Base-by-base conservation (phyloP, 1,140 invertebrate genomes). In the Aradophagus sp. region DNA sequence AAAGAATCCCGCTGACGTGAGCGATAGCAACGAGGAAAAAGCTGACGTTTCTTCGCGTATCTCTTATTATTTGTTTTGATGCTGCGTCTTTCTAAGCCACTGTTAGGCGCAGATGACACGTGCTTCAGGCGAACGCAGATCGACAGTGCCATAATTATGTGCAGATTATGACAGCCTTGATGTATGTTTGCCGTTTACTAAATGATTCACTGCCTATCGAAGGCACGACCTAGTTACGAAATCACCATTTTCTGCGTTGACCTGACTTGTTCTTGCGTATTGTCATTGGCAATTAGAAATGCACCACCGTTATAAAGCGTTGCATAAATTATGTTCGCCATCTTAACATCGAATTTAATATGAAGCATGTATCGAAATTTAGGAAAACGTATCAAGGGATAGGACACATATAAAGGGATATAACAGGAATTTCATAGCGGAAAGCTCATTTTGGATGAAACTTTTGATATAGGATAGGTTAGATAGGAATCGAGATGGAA, bases 221-320 rank as follows among this genome's bases (percentile, higher is more conserved):
- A 82, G 77, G 75, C 77, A 62, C 77, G 79, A 82, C 80, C 80
- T 76, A 82, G 53, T 80, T 82, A 80, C 71, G 55, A 73, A 73
- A 73, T 31, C 12, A 34, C n/a, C 53, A 34, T 69, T 69, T 66
- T 68, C 65, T 48, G 53, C 61, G 62, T 61, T 61, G 65, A 55
- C 65, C 71, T 47, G 50, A 61, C 35, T 41, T 34, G 19, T 65
- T n/a, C 16, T 19, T 17, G 26, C 23, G 26, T 52, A 48, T 65
- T 44, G 52, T 58, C 10, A 56, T 15, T 47, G 16, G 13, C 15
- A 8, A 4, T 5, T 23, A 8, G 8, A 5, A 8, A 23, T 23
- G 20, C 20, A 23, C 4, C 8, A 23, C 20, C 4, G 4, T 23
- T 8, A 8, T 23, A 8, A 23, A 23, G n/a, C 20, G 4, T 23